Conservation (phyloP, 2,888 invertebrate genomes). For the Protodeltote pygarga region DNA sequence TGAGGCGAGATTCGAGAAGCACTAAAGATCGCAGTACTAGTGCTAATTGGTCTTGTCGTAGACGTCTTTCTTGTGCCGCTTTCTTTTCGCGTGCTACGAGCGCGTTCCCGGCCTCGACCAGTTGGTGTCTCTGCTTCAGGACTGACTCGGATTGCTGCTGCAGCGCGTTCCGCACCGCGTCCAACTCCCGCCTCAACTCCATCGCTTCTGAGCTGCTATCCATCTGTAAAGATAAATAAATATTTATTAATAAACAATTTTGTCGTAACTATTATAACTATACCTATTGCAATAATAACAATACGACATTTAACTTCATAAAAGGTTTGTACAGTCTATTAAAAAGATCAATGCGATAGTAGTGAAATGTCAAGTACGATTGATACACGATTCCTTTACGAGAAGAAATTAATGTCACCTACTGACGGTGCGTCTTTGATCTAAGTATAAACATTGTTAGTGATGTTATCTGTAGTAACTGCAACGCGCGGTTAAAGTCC, state of each 20-base stretch:
- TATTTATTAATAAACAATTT: slow-evolving; percentile 34
- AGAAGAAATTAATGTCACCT: slow-evolving; percentile 53
- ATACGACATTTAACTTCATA: slow-evolving; percentile 43
- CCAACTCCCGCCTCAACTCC: slow-evolving; percentile 88
- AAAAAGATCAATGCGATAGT: slow-evolving; percentile 51
- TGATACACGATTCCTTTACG: slow-evolving; percentile 58
- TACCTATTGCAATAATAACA: slow-evolving; percentile 31
- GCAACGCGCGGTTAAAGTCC: slow-evolving; percentile 53
- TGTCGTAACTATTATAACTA: slow-evolving; percentile 3
- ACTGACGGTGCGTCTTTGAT: slow-evolving; percentile 56
- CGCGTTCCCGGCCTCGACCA: slow-evolving; percentile 88
- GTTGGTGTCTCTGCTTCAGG: slow-evolving; percentile 89
- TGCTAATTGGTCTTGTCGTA: slow-evolving; percentile 90
- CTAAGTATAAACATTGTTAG: slow-evolving; percentile 46
- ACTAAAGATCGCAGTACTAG: slow-evolving; percentile 90
- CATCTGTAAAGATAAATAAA: slow-evolving; percentile 87
- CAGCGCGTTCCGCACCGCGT: slow-evolving; percentile 89
- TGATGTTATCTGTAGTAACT: slow-evolving; percentile 49
- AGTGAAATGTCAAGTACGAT: slow-evolving; percentile 72
- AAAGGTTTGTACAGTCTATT: slow-evolving; percentile 41
- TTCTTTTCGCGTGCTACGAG: slow-evolving; percentile 88
- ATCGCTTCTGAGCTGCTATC: slow-evolving; percentile 88
- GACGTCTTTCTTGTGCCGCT: slow-evolving; percentile 87
- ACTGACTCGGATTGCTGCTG: slow-evolving; percentile 88
- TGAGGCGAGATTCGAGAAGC: slow-evolving; percentile 90